Evolutionary conservation across 2,797 vertebrate species (phyloP), one percentile per base, ranked within the genome.

Genomic region (Notoglanidium macrostoma): DNA sequence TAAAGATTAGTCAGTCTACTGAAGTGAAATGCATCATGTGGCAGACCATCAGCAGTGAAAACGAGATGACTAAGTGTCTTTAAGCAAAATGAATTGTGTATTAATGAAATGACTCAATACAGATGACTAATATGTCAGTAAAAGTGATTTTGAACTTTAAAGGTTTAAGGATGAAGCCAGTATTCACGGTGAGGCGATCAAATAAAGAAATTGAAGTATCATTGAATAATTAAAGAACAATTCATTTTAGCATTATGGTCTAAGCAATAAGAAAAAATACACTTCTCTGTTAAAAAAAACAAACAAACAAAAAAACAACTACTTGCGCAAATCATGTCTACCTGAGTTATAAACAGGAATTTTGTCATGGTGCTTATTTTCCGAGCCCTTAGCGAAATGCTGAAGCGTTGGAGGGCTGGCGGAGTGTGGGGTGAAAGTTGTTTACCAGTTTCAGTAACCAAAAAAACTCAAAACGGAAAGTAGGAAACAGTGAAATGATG

Each of bases 61-160:
- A 83, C 51, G 83, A 59, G 35, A 89, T 93, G 93, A 94, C 89
- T 93, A 90, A 92, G 85, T 83, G 15, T 15, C 67, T 88, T 73
- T 17, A 46, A 81, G 32, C 49, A 80, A 93, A 93, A 89, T 88
- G 77, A 92, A 89, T 74, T 51, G 23, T 32, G 81, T 85, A 83
- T 92, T 91, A 91, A 93, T 93, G 94, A 96, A 95, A 97, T 97
- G 95, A 98, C 93, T 92, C 90, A 96, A 94, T 89, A n/a, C 26
- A 89, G 84, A 94, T 95, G 95, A 96, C 91, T 95, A 92, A 94
- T 89, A 63, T 65, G 83, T 92, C 88, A 85, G 91, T 93, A 92
- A 92, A 94, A 95, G 93, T 94, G 90, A 94, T 92, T 94, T 91
- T 93, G 76, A 93, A 91, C 89, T 93, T 93, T 40, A 73, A 74